Evolutionary conservation across 2,113 vertebrate genomes (phyloP).

Genomic region (Dasypus novemcinctus): DNA sequence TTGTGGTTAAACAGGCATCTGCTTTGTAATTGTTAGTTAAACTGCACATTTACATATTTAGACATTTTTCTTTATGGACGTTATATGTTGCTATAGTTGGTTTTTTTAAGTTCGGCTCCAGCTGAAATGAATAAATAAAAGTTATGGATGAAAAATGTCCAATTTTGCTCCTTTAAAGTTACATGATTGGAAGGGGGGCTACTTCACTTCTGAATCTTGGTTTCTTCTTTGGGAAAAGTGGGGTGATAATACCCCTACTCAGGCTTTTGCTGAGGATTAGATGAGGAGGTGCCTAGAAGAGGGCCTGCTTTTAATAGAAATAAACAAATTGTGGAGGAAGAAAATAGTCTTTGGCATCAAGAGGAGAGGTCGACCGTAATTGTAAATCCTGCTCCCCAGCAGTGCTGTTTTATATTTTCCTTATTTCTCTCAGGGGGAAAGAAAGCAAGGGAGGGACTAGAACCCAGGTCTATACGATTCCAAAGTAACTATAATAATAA

Average conservation of each 20-base stretch:
- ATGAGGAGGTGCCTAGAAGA: neutral
- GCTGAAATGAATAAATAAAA: neutral
- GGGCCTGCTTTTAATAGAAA: neutral
- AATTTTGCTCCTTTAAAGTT: neutral
- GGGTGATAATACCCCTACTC: no score
- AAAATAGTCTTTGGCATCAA: neutral
- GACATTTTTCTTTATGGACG: neutral
- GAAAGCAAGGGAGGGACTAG: neutral
- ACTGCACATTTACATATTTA: neutral
- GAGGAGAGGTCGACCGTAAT: neutral
- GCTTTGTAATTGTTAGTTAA: neutral
- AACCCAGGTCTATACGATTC: neutral
- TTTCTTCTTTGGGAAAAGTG: neutral
- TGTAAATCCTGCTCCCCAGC: neutral
- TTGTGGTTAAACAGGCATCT: neutral
- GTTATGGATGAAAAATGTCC: neutral
- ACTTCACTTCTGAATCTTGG: neutral
- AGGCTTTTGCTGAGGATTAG: neutral
- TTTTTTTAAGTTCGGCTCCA: neutral
- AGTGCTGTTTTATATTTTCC: neutral
- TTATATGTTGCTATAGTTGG: neutral
- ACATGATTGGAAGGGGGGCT: neutral
- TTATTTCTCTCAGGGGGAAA: neutral
- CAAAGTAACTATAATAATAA: neutral
- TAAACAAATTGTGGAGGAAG: neutral